A percentile compares a stretch with the other conserved stretches of the same genome.
These are phyloP conservation scores for Falco biarmicus DNA, from an alignment of 2,797 vertebrate genomes.

Conservation along the genomic window DNA sequence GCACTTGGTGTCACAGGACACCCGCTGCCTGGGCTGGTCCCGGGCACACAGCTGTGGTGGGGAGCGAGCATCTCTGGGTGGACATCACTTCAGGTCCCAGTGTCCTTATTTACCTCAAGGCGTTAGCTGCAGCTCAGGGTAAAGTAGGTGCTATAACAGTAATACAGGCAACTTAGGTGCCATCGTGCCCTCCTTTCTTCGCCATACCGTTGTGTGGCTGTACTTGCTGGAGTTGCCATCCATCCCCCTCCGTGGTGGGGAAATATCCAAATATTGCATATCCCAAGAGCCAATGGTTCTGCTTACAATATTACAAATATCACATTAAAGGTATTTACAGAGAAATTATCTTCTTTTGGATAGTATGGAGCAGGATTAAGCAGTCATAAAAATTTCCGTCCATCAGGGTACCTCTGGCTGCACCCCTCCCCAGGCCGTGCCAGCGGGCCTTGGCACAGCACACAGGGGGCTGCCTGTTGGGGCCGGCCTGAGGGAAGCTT, in stretches of 20 bases:
- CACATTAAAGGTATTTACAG: background rate
- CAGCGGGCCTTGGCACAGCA: background rate
- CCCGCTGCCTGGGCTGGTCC: background rate
- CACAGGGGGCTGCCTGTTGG: background rate
- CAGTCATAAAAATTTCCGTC: rapidly evolving
- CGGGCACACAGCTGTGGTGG: rapidly evolving
- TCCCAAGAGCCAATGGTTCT: background rate
- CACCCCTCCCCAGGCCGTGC: rapidly evolving
- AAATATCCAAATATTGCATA: rapidly evolving
- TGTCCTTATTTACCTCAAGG: background rate
- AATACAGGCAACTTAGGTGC: rapidly evolving
- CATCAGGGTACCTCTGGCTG: background rate
- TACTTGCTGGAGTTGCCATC: background rate
- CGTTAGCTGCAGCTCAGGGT: rapidly evolving
- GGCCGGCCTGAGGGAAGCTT: background rate
- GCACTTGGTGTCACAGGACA: background rate
- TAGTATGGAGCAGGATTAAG: rapidly evolving
- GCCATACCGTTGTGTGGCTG: rapidly evolving
- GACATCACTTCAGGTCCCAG: background rate
- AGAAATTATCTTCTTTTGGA: background rate
- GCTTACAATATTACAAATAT: background rate
- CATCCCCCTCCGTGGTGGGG: background rate
- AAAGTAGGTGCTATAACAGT: background rate
- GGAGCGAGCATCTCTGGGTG: rapidly evolving
- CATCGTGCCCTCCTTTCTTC: rapidly evolving